phyloP scores from a whole-genome alignment of 2,113 vertebrate species.

The Cyanoramphus novaezelandiae region DNA sequence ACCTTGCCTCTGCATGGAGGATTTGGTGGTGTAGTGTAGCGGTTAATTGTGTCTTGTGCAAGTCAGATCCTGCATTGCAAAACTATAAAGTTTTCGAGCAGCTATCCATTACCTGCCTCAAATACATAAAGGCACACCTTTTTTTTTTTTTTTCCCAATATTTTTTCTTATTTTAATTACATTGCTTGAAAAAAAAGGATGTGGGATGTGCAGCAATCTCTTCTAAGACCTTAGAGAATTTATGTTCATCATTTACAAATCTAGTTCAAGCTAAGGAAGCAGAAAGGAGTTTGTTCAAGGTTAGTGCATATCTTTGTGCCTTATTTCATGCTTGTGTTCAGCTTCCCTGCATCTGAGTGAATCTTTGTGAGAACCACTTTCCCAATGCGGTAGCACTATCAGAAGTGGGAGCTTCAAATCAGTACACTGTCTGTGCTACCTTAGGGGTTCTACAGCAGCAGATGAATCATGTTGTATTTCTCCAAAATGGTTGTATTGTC shows the following conservation, averaged over 20 bases:
- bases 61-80: background rate
- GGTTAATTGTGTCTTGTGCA: background rate
- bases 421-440: background rate
- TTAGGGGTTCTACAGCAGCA: accelerated
- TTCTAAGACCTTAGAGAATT: background rate
- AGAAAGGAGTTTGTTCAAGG: background rate
- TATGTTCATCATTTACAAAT: background rate
- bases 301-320: background rate
- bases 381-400: accelerated
- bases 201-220: background rate
- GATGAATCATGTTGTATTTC: background rate
- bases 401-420: background rate
- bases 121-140: accelerated
- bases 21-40: background rate
- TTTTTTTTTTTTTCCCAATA: accelerated
- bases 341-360: background rate
- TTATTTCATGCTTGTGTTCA: background rate
- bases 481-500: background rate
- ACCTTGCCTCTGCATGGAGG: background rate
- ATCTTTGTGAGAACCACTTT: background rate
- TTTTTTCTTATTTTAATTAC: background rate
- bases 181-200: background rate
- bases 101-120: background rate
- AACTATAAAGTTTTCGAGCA: background rate
- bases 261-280: background rate